Base-by-base conservation (phyloP, 2,113 vertebrate species). In the Sitta europaea region DNA sequence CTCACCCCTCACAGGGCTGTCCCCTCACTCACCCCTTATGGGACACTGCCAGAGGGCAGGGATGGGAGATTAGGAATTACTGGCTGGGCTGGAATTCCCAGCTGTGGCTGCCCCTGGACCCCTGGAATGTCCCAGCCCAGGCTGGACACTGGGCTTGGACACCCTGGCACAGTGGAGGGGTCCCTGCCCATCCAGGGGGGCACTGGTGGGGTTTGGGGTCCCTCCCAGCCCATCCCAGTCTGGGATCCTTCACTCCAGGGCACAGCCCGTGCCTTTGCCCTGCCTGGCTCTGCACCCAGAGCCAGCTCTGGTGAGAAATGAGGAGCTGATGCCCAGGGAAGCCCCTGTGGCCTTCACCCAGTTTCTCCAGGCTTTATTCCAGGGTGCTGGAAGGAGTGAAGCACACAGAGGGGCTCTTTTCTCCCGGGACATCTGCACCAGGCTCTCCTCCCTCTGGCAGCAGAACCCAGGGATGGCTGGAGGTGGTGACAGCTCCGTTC, bases 401-500 rank as follows among this genome's bases (percentile, higher is more conserved):
- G 4, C 15, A 4, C 15, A 3, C 31, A 19, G 48, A 40, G 25
- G 22, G 36, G 16, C 9, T 47, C 9, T 47, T 24, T 36, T 9
- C 51, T 7, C 40, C 40, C 6, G 7, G 50, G 40, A 4, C 9
- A 1, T 3, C 11, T 1, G 31, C 43, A 23, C 11, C 1, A 3
- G 31, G 42, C 12, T 79, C 15, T 58, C 22, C 18, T 58, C 35
- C 42, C 23, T 27, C 24, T 13, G 59, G 31, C 35, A 18, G 61
- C 36, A 35, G 17, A 1, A 5, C 31, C 1, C 1, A 8, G 43
- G 66, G 4, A 7, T 9, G 25, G 47, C 2, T 15, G n/a, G 25
- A 8, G 63, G 3, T 3, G 0, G 0, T 3, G 9, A 6, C n/a
- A 24, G 12, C 55, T 62, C 51, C 1, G 0, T 25, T 36, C 42